Percentiles rank a stretch among this genome's conserved stretches.
Evolutionary conservation across 2,888 invertebrate species (phyloP).

Genomic region (Drosophila borborema): DNA sequence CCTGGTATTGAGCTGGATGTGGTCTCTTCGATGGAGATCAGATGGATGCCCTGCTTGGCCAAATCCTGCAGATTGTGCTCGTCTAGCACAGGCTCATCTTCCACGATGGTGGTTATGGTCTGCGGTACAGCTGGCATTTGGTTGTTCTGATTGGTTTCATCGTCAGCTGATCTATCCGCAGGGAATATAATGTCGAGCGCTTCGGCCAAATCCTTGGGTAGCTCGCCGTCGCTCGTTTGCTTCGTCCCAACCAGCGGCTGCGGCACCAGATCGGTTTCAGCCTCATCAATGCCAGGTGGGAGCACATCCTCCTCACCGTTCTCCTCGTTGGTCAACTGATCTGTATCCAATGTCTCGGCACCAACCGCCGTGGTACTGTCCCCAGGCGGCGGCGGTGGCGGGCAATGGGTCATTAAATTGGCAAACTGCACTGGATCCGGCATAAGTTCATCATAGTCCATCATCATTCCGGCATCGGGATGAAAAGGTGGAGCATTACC

Average conservation of each 20-base stretch:
- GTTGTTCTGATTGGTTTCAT: conserved; percentile 49
- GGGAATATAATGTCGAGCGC: conserved; percentile 88
- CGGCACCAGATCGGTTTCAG: conserved; percentile 84
- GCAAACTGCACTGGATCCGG: conserved; percentile 85
- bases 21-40: conserved; percentile 82
- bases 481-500: conserved; percentile 84
- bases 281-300: conserved; percentile 85
- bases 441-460: conserved; percentile 85
- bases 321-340: conserved; percentile 35
- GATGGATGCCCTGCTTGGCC: conserved; percentile 83
- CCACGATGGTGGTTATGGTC: conserved; percentile 75
- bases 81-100: conserved; percentile 68
- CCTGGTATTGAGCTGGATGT: conserved; percentile 57
- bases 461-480: conserved; percentile 83
- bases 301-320: conserved; percentile 82
- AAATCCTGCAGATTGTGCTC: conserved; percentile 81
- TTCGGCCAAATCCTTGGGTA: conserved; percentile 88
- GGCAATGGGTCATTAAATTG: conserved; percentile 83
- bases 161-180: conserved; percentile 84
- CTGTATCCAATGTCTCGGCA: conserved; percentile 13
- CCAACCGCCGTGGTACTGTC: conserved; percentile 26
- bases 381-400: conserved; percentile 84
- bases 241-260: conserved; percentile 85
- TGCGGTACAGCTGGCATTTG: conserved; percentile 45
- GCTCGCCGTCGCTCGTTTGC: conserved; percentile 85